These are phyloP conservation scores for Heliconius sara DNA, from an alignment of 2,888 invertebrate genomes.

Conservation along the genomic window DNA sequence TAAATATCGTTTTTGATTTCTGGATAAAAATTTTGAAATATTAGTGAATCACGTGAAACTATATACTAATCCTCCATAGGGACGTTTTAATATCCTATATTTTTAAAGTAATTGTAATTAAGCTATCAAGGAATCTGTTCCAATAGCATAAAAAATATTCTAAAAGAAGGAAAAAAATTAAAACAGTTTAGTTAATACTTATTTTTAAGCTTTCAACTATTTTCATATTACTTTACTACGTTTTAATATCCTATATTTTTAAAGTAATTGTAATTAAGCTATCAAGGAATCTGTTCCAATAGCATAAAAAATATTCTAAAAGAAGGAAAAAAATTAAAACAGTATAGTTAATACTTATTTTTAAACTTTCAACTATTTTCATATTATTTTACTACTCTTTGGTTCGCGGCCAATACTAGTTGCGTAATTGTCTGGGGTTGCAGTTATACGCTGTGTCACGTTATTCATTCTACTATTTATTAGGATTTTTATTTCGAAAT, in stretches of 20 bases:
- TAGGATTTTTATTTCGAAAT: constrained; percentile 19
- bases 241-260: too few species aligned
- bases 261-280: too few species aligned
- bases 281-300: too few species aligned
- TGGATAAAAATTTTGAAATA: neutral
- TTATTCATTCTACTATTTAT: constrained; percentile 30
- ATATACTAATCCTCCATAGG: too few species aligned
- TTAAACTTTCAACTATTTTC: neutral
- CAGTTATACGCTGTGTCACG: constrained; percentile 21
- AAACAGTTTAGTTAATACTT: neutral
- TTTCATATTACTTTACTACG: neutral
- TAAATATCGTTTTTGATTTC: neutral
- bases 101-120: too few species aligned
- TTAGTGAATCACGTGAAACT: too few species aligned
- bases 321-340: neutral
- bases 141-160: too few species aligned
- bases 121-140: too few species aligned
- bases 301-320: neutral
- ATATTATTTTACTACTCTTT: constrained; percentile 2
- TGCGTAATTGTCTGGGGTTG: constrained; percentile 32
- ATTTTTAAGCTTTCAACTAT: neutral
- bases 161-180: neutral
- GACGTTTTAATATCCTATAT: too few species aligned
- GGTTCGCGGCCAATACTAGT: constrained; percentile 25
- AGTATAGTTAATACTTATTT: neutral